These are phyloP conservation scores for Synanthedon vespiformis DNA, from an alignment of 2,888 invertebrate species.

Conservation along the genomic window DNA sequence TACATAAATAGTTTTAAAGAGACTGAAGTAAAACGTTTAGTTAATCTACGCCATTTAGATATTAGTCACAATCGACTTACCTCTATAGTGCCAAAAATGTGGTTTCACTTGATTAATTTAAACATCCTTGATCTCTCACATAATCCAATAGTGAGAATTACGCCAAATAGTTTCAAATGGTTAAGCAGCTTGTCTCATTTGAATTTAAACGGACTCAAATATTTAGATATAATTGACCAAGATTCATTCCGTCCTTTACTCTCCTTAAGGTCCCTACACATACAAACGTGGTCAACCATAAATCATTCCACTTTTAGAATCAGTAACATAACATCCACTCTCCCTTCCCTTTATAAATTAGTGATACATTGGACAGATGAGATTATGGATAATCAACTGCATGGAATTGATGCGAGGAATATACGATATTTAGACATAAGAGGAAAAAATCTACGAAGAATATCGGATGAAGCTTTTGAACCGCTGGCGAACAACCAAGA, in stretches of 20 bases:
- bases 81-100: constrained; percentile 80
- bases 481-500: constrained; percentile 81
- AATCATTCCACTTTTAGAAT: constrained; percentile 76
- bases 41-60: constrained; percentile 78
- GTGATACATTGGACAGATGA: constrained; percentile 82
- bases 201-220: constrained; percentile 79
- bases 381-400: constrained; percentile 79
- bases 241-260: constrained; percentile 79
- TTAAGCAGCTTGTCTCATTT: constrained; percentile 79
- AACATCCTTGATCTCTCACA: constrained; percentile 83
- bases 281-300: constrained; percentile 82
- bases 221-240: constrained; percentile 80
- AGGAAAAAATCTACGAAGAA: constrained; percentile 78
- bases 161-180: constrained; percentile 78
- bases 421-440: constrained; percentile 84
- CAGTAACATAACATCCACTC: constrained; percentile 77
- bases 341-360: constrained; percentile 80
- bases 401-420: constrained; percentile 82
- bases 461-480: constrained; percentile 82
- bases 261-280: constrained; percentile 76
- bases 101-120: constrained; percentile 78
- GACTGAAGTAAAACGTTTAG: constrained; percentile 78
- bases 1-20: constrained; percentile 78
- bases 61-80: constrained; percentile 82
- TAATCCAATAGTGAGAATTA: constrained; percentile 84